phyloP scores from a whole-genome alignment of 2,113 vertebrate genomes.

The Pteronura brasiliensis region DNA sequence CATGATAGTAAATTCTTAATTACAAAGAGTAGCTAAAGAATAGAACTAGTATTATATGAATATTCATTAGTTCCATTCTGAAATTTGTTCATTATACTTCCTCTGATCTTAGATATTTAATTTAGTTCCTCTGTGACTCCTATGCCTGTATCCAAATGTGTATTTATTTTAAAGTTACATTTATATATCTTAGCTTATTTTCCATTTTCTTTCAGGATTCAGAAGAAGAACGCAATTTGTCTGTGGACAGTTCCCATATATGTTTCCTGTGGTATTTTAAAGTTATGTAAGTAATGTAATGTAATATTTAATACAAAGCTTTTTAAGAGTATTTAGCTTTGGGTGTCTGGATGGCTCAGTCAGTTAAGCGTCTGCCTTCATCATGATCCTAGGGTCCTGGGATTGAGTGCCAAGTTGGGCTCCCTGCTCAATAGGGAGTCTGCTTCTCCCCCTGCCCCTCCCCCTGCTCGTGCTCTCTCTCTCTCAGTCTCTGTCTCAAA shows the following conservation, averaged over 20 bases:
- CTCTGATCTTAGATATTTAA: not conserved
- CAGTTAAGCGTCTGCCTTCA: not conserved
- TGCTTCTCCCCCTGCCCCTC: not conserved
- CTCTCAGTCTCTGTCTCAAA: not conserved
- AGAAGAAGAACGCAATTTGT: constrained; percentile 54
- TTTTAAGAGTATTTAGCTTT: not conserved
- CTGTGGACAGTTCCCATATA: not conserved
- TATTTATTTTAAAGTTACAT: not conserved
- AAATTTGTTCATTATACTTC: not conserved
- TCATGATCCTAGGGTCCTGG: not conserved
- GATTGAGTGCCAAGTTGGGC: not conserved
- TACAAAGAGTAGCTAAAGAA: not conserved
- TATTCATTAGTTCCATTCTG: not conserved
- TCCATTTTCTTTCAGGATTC: constrained; percentile 45
- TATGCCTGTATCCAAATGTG: not conserved
- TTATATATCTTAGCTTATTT: not conserved
- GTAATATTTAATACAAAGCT: not conserved
- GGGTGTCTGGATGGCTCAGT: not conserved
- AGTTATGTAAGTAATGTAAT: constrained; percentile 43
- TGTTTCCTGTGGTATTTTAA: constrained; percentile 71
- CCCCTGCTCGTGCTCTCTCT: not conserved
- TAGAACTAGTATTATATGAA: not conserved
- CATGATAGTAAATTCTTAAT: not conserved
- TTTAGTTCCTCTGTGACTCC: not conserved
- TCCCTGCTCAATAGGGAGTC: not conserved